Evolutionary conservation across 2,797 vertebrate genomes (phyloP).

Genomic region (Gadopsis marmoratus): DNA sequence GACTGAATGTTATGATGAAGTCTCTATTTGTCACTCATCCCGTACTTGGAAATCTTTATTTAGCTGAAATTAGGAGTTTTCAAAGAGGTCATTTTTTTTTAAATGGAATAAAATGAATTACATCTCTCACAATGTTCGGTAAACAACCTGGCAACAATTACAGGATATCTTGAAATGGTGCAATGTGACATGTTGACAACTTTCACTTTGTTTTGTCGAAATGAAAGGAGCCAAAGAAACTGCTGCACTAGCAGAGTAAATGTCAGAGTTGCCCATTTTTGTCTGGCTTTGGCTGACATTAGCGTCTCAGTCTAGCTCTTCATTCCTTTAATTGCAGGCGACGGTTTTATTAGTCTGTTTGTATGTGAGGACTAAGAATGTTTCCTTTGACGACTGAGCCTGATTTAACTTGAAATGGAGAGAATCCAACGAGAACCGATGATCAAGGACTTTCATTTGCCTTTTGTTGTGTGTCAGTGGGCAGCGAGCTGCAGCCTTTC

Average conservation of each 20-base stretch:
- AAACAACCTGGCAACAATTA: conserved; percentile 19
- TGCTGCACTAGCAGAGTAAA: conserved; percentile 13
- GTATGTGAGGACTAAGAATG: conserved; percentile 10
- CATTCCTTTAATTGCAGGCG: conserved; percentile 30
- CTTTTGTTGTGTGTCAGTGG: conserved; percentile 60
- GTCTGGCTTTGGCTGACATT: conserved; percentile 32
- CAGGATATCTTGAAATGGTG: conserved; percentile 19
- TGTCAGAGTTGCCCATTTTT: conserved; percentile 30
- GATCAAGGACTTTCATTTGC: conserved; percentile 42
- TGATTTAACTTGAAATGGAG: conserved; percentile 23
- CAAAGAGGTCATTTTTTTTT: not conserved
- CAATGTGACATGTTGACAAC: conserved; percentile 18
- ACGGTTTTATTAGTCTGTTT: conserved; percentile 49
- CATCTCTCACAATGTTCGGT: not conserved
- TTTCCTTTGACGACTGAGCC: conserved; percentile 2
- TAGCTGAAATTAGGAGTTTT: not conserved
- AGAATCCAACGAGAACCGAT: conserved; percentile 25
- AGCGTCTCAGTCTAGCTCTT: conserved; percentile 13
- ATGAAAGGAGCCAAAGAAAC: conserved; percentile 17
- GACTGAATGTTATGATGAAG: not conserved
- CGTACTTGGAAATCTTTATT: not conserved
- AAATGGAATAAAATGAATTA: not conserved
- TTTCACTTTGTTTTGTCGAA: conserved; percentile 24
- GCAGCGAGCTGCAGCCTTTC: conserved; percentile 32
- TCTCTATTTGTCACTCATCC: not conserved